These are phyloP conservation scores for Stegostoma tigrinum DNA, from an alignment of 2,113 vertebrate genomes.

Conservation along the genomic window DNA sequence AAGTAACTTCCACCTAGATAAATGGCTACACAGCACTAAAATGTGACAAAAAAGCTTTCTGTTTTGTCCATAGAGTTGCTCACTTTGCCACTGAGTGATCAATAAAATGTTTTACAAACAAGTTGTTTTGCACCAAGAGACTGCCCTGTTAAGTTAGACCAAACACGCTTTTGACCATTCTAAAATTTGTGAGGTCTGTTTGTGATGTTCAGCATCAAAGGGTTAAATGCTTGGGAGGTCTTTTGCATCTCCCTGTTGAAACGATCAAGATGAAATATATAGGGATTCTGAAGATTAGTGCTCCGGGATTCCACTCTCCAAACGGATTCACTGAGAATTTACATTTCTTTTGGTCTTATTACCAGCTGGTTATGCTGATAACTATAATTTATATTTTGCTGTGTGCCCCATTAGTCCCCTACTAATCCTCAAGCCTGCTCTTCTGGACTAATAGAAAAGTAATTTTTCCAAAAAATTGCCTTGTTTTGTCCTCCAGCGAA, in stretches of 20 bases:
- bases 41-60: neutral
- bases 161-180: neutral
- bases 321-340: neutral
- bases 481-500: neutral
- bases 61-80: neutral
- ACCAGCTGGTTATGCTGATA: neutral
- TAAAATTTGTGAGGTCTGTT: neutral
- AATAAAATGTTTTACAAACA: neutral
- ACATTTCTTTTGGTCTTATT: neutral
- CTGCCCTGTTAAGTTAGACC: neutral
- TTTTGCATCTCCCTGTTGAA: neutral
- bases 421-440: neutral
- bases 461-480: neutral
- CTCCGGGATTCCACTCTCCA: neutral
- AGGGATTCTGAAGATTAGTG: neutral
- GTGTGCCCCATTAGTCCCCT: neutral
- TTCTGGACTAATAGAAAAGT: neutral
- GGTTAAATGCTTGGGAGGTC: neutral
- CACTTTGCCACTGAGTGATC: neutral
- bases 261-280: neutral
- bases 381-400: slow-evolving; percentile 18
- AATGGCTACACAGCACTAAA: neutral
- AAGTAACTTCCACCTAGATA: neutral
- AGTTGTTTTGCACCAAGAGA: neutral
- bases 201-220: neutral